Percentiles rank a stretch among this genome's conserved stretches.
Evolutionary conservation across 2,797 vertebrate genomes (phyloP).

Genomic region (Danio jaintianensis): DNA sequence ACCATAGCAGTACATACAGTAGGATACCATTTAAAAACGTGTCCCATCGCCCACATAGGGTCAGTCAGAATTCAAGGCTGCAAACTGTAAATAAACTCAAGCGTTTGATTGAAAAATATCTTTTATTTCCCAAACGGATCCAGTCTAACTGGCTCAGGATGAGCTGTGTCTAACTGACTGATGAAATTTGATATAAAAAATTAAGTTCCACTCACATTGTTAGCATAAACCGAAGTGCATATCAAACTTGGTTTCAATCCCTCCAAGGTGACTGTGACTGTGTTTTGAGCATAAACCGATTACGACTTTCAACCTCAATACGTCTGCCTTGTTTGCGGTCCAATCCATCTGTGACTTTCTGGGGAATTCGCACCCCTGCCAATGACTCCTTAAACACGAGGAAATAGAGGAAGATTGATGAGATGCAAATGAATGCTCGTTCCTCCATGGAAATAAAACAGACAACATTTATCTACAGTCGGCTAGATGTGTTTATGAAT

Average conservation of each 20-base stretch:
- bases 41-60: not conserved
- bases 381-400: constrained; percentile 5
- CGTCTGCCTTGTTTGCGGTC: not conserved
- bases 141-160: not conserved
- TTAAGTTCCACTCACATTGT: not conserved
- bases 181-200: constrained; percentile 20
- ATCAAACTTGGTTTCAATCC: not conserved
- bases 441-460: constrained; percentile 36
- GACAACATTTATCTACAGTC: constrained; percentile 56
- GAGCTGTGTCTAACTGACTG: constrained; percentile 3
- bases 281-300: not conserved
- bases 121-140: not conserved
- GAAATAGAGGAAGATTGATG: constrained; percentile 23
- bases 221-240: constrained; percentile 5
- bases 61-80: not conserved
- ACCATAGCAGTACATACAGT: not conserved
- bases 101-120: not conserved
- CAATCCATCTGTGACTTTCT: constrained; percentile 36
- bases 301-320: constrained; percentile 26
- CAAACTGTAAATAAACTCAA: constrained; percentile 14
- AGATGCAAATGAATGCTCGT: constrained; percentile 27
- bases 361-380: constrained; percentile 27
- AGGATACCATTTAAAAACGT: constrained; percentile 8
- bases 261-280: constrained; percentile 17
- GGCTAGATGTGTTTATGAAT: constrained; percentile 59